Base-by-base conservation (phyloP, 2,113 vertebrate species). In the Oncorhynchus masou region DNA sequence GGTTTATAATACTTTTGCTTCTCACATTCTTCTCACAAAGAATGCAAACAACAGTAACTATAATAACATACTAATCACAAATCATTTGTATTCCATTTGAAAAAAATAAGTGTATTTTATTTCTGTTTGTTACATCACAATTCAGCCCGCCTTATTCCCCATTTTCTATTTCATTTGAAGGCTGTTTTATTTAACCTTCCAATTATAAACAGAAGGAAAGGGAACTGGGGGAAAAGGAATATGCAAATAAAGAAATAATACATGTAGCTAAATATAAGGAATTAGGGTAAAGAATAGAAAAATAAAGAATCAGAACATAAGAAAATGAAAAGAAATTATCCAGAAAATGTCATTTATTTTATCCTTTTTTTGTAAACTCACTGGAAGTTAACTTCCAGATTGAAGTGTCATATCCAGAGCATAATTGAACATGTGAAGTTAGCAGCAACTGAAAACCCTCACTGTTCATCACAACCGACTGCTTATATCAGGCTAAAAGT, bases 1-100 rank as follows among this genome's bases (percentile, higher is more conserved):
- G 12, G 51, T 54, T 54, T 19, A 19, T 54, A 16, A 16, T 54
- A 54, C 39, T 19, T 54, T 54, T 45, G 49, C 85, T 59, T 72
- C 49, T 73, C 24, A 74, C 8, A 31, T 39, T 12, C 54, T 19
- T 27, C 24, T 20, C 49, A 67, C 39, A 51, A 25, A 19, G n/a
- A 73, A 60, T 73, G 48, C 73, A 78, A 87, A 87, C 82, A 83
- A 70, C 45, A 60, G 89, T 86, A 65, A 72, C 91, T 74, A 88
- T 88, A 85, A 88, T 75, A 88, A 91, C 89, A n/a, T 70, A 69
- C 69, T 75, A 72, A 81, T 83, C 80, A 78, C 76, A 65, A 71
- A 70, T 62, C 77, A 74, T 12, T 24, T n/a, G 12, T 24, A 64
- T 64, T 64, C 60, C 60, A 24, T 45, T 45, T 45, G 39, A 45